Evolutionary conservation across 2,113 vertebrate species (phyloP).

Genomic region (Gobius niger): DNA sequence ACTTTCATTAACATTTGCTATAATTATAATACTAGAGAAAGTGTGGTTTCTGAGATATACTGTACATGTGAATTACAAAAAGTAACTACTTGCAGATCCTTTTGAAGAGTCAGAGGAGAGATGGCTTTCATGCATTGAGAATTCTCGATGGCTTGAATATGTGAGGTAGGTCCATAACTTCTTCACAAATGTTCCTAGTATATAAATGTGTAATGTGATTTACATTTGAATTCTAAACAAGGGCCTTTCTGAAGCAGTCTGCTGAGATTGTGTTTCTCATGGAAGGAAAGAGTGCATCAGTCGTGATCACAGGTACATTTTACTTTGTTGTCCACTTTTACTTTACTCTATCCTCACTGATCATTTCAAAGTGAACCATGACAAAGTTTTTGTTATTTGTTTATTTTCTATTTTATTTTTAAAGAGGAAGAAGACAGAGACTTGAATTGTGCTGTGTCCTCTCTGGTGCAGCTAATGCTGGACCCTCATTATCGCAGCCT

Average conservation of each 20-base stretch:
- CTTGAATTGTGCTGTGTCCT: conserved; percentile 88
- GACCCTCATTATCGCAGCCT: conserved; percentile 92
- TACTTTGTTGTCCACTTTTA: neutral
- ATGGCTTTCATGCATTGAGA: conserved; percentile 92
- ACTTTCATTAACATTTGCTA: neutral
- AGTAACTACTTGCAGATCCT: conserved; percentile 68
- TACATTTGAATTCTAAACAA: conserved; percentile 44
- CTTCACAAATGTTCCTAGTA: neutral
- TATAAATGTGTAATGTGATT: neutral
- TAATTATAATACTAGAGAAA: neutral
- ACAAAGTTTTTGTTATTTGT: neutral
- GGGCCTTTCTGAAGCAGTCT: conserved; percentile 87
- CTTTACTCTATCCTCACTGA: neutral
- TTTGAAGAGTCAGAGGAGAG: conserved; percentile 96
- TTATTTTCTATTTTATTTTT: conserved; percentile 12
- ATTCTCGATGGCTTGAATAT: conserved; percentile 90
- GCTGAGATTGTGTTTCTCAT: conserved; percentile 88
- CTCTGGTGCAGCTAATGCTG: conserved; percentile 92
- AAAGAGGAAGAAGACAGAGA: conserved; percentile 96
- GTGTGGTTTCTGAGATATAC: neutral
- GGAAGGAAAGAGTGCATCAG: conserved; percentile 86
- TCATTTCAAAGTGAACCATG: neutral
- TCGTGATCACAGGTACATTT: conserved; percentile 87
- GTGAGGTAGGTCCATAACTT: conserved; percentile 80
- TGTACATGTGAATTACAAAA: neutral